Evolutionary conservation across 2,797 vertebrate species (phyloP), one percentile per base, ranked within the genome.

Genomic region (Gadopsis marmoratus): DNA sequence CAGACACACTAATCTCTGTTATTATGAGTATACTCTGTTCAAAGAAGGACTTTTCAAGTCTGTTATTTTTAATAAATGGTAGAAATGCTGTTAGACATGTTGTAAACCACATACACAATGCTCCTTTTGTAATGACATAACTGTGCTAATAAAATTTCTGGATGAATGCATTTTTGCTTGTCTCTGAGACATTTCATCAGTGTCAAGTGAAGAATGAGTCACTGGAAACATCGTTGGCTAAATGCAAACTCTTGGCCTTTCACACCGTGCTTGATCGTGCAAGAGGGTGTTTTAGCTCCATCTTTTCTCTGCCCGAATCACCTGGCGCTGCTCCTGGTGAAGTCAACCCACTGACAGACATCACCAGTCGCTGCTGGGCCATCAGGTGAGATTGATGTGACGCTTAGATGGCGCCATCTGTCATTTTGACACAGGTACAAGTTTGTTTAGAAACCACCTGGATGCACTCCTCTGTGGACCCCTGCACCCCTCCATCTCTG

Each of bases 51-150:
- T 89, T 91, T 89, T 81, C 41, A 89, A 87, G 79, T 26, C 87
- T 70, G 55, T 85, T 84, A 86, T 89, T 94, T 94, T 91, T 88
- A 88, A 61, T 90, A 89, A 90, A 72, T 87, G 78, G 81, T 91
- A 86, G 73, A 89, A 84, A 84, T 91, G 48, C 7, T 71, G 73
- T 89, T 83, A 83, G 70, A 91, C 55, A 71, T 89, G 86, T 85
- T 89, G 88, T 91, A 85, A 89, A 84, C 84, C 83, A 87, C 88
- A 86, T 76, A 88, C 81, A 92, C 85, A 76, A 86, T 73, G 58
- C 71, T 87, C 58, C 68, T 93, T 93, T 94, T 94, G 86, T 92
- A 92, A 89, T 91, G 54, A 85, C 11, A 83, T 80, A 37, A 37
- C 9, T 37, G 78, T 72, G 68, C 79, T 81, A 92, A 79, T 92